Evolutionary conservation across 2,888 invertebrate genomes (phyloP), one percentile per base, ranked within the genome.

Genomic region (Xestia sexstrigata): DNA sequence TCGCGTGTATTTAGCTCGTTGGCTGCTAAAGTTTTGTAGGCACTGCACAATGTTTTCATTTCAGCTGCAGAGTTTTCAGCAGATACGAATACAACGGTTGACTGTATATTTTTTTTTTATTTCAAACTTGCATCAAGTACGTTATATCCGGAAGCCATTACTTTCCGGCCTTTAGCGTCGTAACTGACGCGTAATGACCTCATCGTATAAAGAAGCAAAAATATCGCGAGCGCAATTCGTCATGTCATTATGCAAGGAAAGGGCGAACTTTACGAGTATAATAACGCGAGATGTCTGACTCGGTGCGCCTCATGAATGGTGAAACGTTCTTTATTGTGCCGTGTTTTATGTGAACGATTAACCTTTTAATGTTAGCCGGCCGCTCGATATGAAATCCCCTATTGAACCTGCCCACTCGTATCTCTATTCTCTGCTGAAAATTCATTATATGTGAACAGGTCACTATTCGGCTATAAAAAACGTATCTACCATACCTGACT

Each of bases 191-290:
- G 91, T 95, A 96, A 95, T 95, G 95, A 95, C 95, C 94, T 92
- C 93, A 93, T 94, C 94, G 93, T 92, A 95, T 95, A 95, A 95
- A 95, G 94, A 94, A 93, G 95, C 94, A 94, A 95, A 96, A 96
- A 96, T 96, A 96, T 95, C 95, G 95, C 93, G 93, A 94, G 92
- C 94, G 96, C 95, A 95, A 96, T 96, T 95, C 96, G 95, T 96
- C 96, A 96, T 96, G 95, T 96, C 95, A 96, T 96, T 96, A 96
- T 96, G 96, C 96, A 96, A 94, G 95, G 95, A 95, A 96, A 96
- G 95, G 96, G 95, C 96, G 93, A 95, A 95, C 94, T 96, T 96
- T 96, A 96, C 95, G 96, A 95, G 94, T 94, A 95, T 96, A 96
- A 96, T 96, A 96, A 96, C 96, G 95, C 88, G 95, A 96, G 96